phyloP scores from a whole-genome alignment of 2,888 invertebrate genomes.

The Cryptus armator region DNA sequence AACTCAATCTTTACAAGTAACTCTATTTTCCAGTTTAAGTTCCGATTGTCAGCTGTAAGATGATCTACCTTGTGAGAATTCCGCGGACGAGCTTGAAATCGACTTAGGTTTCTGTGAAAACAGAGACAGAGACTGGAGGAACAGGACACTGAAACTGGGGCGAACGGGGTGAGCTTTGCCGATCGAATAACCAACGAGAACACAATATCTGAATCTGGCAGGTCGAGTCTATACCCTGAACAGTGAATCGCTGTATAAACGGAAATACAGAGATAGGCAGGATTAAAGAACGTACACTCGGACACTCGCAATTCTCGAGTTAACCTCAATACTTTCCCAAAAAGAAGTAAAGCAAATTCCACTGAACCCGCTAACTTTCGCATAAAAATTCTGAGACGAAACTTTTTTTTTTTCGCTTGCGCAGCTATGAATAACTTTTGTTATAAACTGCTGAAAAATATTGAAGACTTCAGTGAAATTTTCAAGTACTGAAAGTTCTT shows the following conservation, averaged over 20 bases:
- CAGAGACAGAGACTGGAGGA: background rate
- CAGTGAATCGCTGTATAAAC: conserved; percentile 6
- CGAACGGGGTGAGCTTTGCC: conserved; percentile 33
- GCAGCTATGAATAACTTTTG: background rate
- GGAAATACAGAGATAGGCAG: background rate
- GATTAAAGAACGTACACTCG: background rate
- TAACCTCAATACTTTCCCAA: background rate
- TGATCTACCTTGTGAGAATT: too few relatives aligned
- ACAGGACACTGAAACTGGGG: conserved; percentile 12
- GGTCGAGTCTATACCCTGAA: conserved; percentile 19
- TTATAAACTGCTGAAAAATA: background rate
- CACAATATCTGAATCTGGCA: conserved; percentile 35
- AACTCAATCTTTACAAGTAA: too few relatives aligned
- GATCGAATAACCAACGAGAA: conserved; percentile 39
- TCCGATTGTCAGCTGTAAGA: background rate
- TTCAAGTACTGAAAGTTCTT: too few relatives aligned
- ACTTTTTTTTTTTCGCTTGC: background rate
- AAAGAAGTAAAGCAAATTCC: background rate
- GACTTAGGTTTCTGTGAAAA: background rate
- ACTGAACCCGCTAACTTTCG: background rate
- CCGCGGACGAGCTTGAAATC: background rate
- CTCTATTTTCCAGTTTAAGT: too few relatives aligned
- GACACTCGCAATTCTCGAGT: background rate
- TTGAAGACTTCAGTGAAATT: too few relatives aligned
- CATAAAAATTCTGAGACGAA: background rate